Base-by-base conservation (phyloP, 2,888 invertebrate genomes). In the Megamerina dolium region DNA sequence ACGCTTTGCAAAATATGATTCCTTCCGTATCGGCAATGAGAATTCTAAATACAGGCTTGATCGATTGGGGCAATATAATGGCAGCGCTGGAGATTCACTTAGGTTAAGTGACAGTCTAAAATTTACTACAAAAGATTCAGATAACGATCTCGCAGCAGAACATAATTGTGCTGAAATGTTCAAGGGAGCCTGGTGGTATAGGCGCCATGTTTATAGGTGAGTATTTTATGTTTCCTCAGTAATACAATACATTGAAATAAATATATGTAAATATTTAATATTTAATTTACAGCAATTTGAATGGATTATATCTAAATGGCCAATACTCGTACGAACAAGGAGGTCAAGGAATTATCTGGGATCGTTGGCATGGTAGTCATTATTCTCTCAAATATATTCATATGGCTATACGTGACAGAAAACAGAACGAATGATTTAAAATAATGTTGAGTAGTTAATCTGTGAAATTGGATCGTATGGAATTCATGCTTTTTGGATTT, bases 121-220 rank as follows among this genome's bases (percentile, higher is more conserved):
- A 61, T 84, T 83, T 58, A 82, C 81, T 2, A 81, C 83, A 0
- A 71, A 69, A 34, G 83, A 83, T 58, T 63, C 74, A 37, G 83
- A 84, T 59, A 80, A 81, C 49, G 84, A 84, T 57, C 81, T 79
- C 79, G 73, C 73, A 18, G 80, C 80, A 43, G 80, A 80, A 2
- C n/a, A n/a, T n/a, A 78, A 77, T 44, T 84, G 84, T 62, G 81
- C 83, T 0, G 63, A 70, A 30, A 76, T 78, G 41, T 82, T 82
- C 51, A 75, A 77, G 2, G 84, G 83, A 1, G 83, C 79, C 2
- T 84, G 84, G 84, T 84, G 84, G 84, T 83, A 82, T 62, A 79
- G 77, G 54, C 77, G 79, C 29, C 83, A 83, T 52, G 82, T 82
- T 52, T 77, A 77, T 51, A 78, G 78, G 79, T 78, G 20, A 23